These are phyloP conservation scores for Oreochromis mossambicus DNA, from an alignment of 2,797 vertebrate genomes.

Conservation along the genomic window DNA sequence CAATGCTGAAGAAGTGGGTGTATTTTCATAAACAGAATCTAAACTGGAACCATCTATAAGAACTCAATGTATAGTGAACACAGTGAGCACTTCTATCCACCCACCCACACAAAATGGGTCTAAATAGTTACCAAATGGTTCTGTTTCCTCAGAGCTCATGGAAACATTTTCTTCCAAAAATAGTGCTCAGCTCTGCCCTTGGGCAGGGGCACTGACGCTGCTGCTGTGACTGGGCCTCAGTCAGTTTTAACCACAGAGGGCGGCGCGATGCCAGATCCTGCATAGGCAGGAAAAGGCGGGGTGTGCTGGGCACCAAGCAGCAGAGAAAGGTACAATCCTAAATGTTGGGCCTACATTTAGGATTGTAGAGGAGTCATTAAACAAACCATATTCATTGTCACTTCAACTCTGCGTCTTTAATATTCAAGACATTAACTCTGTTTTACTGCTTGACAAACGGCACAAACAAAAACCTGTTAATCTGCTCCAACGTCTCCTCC, in stretches of 20 bases:
- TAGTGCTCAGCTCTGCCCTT: constrained; percentile 56
- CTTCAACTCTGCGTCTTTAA: not conserved
- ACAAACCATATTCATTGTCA: not conserved
- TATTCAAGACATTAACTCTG: not conserved
- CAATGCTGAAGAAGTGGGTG: not conserved
- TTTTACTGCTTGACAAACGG: not conserved
- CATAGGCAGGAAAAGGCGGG: constrained; percentile 49
- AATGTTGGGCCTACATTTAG: not conserved
- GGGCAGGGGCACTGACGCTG: constrained; percentile 52
- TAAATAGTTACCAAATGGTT: constrained; percentile 67
- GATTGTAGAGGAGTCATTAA: not conserved
- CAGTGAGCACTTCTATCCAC: not conserved
- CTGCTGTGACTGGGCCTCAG: constrained; percentile 42
- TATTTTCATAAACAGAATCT: not conserved
- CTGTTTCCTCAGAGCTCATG: constrained; percentile 57
- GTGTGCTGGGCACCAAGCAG: not conserved
- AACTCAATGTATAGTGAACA: not conserved
- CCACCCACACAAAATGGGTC: constrained; percentile 40
- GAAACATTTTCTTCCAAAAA: constrained; percentile 72
- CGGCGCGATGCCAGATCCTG: constrained; percentile 30
- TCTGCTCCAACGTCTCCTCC: not conserved
- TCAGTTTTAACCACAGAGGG: constrained; percentile 36
- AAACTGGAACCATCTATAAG: not conserved
- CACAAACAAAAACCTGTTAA: not conserved
- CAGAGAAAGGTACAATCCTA: not conserved